phyloP scores from a whole-genome alignment of 2,888 invertebrate species.

The Lycocerus yunnanus region DNA sequence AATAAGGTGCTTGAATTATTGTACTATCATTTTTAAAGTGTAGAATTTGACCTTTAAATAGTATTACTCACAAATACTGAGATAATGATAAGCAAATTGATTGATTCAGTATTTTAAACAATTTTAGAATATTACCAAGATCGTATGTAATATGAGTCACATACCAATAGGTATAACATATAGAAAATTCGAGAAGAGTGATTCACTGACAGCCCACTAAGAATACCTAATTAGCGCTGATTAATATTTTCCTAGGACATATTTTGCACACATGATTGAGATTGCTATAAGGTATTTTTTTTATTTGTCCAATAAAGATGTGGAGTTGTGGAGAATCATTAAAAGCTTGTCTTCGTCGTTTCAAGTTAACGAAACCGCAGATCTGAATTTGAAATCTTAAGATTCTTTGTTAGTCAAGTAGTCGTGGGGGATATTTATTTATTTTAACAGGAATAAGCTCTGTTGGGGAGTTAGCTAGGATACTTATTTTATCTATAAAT shows the following conservation, averaged over 20 bases:
- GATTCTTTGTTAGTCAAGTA: not conserved
- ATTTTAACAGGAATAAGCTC: not conserved
- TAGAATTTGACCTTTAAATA: not conserved
- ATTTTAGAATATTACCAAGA: not conserved
- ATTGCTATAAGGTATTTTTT: not conserved
- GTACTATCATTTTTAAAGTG: not conserved
- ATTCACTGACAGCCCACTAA: not conserved
- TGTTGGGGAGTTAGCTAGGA: not conserved
- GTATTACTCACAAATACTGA: not conserved
- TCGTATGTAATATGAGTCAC: not conserved
- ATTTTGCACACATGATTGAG: not conserved
- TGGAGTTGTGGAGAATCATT: not conserved
- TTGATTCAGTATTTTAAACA: not conserved
- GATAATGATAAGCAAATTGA: not conserved
- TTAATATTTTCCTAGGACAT: not conserved
- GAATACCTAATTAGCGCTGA: not conserved
- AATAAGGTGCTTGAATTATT: too few relatives aligned
- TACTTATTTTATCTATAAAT: not conserved
- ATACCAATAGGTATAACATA: not conserved
- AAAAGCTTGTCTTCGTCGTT: not conserved
- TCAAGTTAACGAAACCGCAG: not conserved
- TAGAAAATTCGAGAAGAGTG: not conserved
- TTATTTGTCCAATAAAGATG: not conserved
- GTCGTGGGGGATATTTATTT: not conserved
- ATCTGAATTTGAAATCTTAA: not conserved